Evolutionary conservation across 2,888 invertebrate species (phyloP), one percentile per base, ranked within the genome.

Genomic region (Junonia oenone): DNA sequence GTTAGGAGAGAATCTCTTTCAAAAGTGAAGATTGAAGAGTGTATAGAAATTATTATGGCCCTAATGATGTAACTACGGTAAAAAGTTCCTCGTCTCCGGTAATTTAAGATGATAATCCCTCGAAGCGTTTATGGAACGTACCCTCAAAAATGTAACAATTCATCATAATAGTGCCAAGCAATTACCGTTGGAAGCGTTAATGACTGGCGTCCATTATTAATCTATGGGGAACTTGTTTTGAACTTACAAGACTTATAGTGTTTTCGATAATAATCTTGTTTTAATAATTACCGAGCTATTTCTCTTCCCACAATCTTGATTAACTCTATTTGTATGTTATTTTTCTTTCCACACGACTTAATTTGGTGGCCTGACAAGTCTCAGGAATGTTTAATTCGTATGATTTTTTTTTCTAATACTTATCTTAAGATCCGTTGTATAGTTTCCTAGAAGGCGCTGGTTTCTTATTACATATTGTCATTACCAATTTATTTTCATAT

Each of bases 261-360:
- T 83, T 85, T 85, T 78, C 72, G 89, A 90, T 89, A 87, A 82
- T 84, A 83, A 89, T 89, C 89, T 88, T 83, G 83, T 87, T 84
- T 78, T 83, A 81, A 87, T 89, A 88, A 87, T 90, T 84, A 88
- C 85, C 76, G 72, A 77, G 72, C 82, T 81, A 83, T 87, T 83
- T 78, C 73, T 81, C 80, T 81, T 83, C 77, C 73, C 78, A 81
- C 81, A 81, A 88, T 86, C 87, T 86, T 84, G 85, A 88, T 87
- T 75, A 74, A 67, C 69, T 73, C 76, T 83, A 81, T 88, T 88
- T 86, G 83, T 88, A 81, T 71, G 80, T 78, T 81, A 84, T 84
- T 82, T 86, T 81, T 83, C 81, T 79, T 75, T 66, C 14, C 69
- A 63, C 72, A 73, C 73, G 73, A 70, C 78, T 81, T 84, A 81